Base-by-base conservation (phyloP, 2,797 vertebrate species). In the Psittacula echo region DNA sequence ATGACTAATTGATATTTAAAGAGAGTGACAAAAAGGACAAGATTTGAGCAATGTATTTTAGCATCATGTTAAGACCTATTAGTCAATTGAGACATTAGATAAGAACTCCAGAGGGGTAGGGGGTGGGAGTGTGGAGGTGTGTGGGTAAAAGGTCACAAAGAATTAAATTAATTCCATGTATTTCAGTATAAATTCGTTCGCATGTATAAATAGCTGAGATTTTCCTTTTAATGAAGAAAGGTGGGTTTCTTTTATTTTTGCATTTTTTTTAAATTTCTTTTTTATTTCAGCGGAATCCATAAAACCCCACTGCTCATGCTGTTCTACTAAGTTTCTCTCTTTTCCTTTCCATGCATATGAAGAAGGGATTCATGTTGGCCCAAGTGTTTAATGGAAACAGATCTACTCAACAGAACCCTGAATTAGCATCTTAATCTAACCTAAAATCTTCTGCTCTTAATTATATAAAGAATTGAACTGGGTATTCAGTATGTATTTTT, bases 41-140 rank as follows among this genome's bases (percentile, higher is more conserved):
- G 26, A 71, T 84, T 58, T 66, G 13, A 56, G 29, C 64, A 79
- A 19, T 44, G 29, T 51, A 86, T 82, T 93, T 93, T 47, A 89
- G 24, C 23, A 7, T 42, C 81, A 90, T 64, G 71, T 37, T 71
- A 62, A 87, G 66, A 64, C 27, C 37, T 92, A 65, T 94, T 95
- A 89, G 96, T 96, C 90, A 90, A 61, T 48, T 42, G 23, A 72
- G 50, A 88, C 21, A 9, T 85, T 53, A 71, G 75, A 88, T 81
- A 94, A 89, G 53, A 82, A 74, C 51, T 45, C 21, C 23, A 13
- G 30, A 20, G 30, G 51, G 27, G 23, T 23, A 23, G 47, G 23
- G 47, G 7, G 17, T 4, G 42, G 13, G 23, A 24, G 5, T 8
- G 26, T 51, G 13, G 30, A 26, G 9, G 32, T 22, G 30, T 56